Evolutionary conservation across 1,140 invertebrate species (phyloP).

Genomic region (Ceratoteleas bidentatus): DNA sequence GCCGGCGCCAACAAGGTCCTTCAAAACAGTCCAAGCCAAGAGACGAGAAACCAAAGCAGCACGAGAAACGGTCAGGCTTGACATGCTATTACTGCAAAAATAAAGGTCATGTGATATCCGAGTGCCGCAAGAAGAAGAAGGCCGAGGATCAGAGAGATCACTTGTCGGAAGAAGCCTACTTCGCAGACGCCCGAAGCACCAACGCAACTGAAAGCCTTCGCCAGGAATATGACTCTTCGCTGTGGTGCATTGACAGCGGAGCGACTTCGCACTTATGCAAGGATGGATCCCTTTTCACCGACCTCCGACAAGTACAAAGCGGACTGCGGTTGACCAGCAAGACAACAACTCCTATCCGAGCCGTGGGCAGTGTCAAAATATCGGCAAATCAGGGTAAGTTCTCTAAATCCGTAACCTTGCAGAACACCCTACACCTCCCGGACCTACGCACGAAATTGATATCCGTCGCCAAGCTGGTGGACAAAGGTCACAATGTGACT

Average conservation of each 20-base stretch:
- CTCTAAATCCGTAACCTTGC: background rate
- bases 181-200: background rate
- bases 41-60: too few species aligned
- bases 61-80: background rate
- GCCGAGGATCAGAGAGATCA: background rate
- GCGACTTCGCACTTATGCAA: background rate
- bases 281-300: background rate
- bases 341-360: background rate
- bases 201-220: background rate
- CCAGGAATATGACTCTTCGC: background rate
- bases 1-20: too few species aligned
- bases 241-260: background rate
- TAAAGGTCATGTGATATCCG: background rate
- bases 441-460: background rate
- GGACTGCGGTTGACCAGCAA: background rate
- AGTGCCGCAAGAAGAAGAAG: background rate
- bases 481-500: background rate
- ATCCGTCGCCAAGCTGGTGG: background rate
- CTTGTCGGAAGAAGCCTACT: background rate
- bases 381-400: background rate
- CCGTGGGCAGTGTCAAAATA: background rate
- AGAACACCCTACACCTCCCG: background rate
- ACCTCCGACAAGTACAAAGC: background rate
- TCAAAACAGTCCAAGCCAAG: too few species aligned
- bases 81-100: background rate